Evolutionary conservation across 2,888 invertebrate species (phyloP).

Genomic region (Rutpela maculata): DNA sequence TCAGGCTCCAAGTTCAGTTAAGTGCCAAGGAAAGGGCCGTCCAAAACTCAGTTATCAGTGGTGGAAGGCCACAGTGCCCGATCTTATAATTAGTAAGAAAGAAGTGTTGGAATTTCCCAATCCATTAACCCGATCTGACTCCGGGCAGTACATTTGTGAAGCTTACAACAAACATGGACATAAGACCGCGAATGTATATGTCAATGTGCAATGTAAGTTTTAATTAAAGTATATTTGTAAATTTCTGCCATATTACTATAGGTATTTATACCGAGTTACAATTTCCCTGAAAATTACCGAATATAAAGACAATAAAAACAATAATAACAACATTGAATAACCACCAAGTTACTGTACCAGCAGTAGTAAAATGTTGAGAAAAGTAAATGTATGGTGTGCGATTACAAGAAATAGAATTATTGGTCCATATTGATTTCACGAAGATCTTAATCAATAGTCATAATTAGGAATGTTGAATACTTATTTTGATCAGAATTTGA

Average conservation of each 20-base stretch:
- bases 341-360: too few relatives aligned
- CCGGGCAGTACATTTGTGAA: slow-evolving; percentile 87
- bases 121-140: slow-evolving; percentile 82
- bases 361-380: too few relatives aligned
- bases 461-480: too few relatives aligned
- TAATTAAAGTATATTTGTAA: not conserved
- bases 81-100: slow-evolving; percentile 74
- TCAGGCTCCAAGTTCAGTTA: slow-evolving; percentile 77
- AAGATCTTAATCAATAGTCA: too few relatives aligned
- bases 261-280: not conserved
- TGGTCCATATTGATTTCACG: too few relatives aligned
- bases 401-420: too few relatives aligned
- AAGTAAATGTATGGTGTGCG: too few relatives aligned
- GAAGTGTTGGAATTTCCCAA: slow-evolving; percentile 79
- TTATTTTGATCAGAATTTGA: too few relatives aligned
- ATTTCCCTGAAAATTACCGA: not conserved
- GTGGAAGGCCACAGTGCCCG: slow-evolving; percentile 79
- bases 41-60: slow-evolving; percentile 85
- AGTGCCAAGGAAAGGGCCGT: slow-evolving; percentile 80
- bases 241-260: too few relatives aligned
- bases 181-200: slow-evolving; percentile 80
- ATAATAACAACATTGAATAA: too few relatives aligned
- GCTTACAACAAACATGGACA: slow-evolving; percentile 88
- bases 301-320: too few relatives aligned
- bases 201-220: slow-evolving; percentile 89